Conservation (phyloP, 2,888 invertebrate genomes). For the Xiphydria camelus region DNA sequence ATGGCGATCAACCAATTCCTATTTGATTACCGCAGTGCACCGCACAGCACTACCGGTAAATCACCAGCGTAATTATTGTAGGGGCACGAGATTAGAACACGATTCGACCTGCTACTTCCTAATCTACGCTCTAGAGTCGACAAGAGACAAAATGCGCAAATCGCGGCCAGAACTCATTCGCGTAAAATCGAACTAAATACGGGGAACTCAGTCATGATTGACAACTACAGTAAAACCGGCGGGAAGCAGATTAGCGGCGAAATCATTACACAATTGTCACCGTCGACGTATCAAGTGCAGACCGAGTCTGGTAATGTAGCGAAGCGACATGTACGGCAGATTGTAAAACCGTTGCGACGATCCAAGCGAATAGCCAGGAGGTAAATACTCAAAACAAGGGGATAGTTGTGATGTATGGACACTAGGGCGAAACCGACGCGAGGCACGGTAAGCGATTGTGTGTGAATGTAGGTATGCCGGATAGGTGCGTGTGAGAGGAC, state of each 20-base stretch:
- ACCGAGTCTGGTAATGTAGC: constrained; percentile 1
- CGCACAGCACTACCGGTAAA: constrained; percentile 16
- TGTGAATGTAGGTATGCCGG: no score
- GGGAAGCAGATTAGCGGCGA: constrained; percentile 6
- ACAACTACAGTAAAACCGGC: background rate
- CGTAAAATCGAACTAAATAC: background rate
- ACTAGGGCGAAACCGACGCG: background rate
- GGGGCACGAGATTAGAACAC: constrained; percentile 8
- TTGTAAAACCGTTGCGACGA: constrained; percentile 10
- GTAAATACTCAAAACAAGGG: constrained; percentile 6
- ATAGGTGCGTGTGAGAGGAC: no score
- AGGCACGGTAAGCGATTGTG: no score
- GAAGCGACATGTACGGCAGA: constrained; percentile 4
- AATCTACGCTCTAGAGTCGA: background rate
- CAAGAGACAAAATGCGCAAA: background rate
- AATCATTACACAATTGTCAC: constrained; percentile 8
- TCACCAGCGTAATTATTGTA: constrained; percentile 16
- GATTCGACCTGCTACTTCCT: background rate
- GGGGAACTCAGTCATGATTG: constrained; percentile 4
- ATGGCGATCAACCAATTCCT: constrained; percentile 13
- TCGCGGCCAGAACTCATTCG: background rate
- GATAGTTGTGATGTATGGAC: constrained; percentile 7
- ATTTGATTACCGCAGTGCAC: constrained; percentile 16
- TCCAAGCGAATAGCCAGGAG: constrained; percentile 4
- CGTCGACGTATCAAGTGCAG: constrained; percentile 8